Percentiles rank a stretch among this genome's conserved stretches.
Conservation (phyloP, 1,140 invertebrate species). For the Potamilus streckersoni region DNA sequence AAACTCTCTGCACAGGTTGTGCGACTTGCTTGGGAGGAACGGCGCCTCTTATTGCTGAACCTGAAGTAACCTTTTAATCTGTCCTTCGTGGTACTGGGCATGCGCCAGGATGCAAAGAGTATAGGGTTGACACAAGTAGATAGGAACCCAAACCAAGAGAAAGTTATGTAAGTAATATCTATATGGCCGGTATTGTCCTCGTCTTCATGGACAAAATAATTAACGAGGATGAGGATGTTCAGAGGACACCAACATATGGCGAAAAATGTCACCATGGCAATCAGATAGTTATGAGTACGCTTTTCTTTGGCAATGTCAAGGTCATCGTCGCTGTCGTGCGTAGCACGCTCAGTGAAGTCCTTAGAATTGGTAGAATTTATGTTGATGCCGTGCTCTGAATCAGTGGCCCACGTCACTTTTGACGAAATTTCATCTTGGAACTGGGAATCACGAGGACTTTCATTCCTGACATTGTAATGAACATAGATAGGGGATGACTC, state of each 20-base stretch:
- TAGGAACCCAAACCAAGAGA: constrained; percentile 79
- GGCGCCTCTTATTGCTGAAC: constrained; percentile 65
- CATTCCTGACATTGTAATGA: constrained; percentile 37
- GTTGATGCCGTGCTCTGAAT: constrained; percentile 16
- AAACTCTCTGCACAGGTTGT: constrained; percentile 11
- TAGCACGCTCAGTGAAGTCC: constrained; percentile 32
- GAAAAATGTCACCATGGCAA: constrained; percentile 76
- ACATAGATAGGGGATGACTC: constrained; percentile 68
- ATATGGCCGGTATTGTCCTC: constrained; percentile 78
- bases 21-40: constrained; percentile 30
- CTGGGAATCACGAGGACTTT: constrained; percentile 15
- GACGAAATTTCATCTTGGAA: constrained; percentile 8
- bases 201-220: constrained; percentile 76
- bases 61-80: constrained; percentile 75
- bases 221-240: constrained; percentile 77
- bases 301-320: constrained; percentile 76
- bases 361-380: constrained; percentile 21
- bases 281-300: constrained; percentile 77
- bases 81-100: constrained; percentile 76
- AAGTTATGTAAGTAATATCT: constrained; percentile 77
- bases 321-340: constrained; percentile 72
- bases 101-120: constrained; percentile 76
- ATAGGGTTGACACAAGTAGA: constrained; percentile 77
- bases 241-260: constrained; percentile 77
- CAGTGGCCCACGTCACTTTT: constrained; percentile 30